These are phyloP conservation scores for Smithornis capensis DNA, from an alignment of 2,113 vertebrate genomes.

Conservation along the genomic window DNA sequence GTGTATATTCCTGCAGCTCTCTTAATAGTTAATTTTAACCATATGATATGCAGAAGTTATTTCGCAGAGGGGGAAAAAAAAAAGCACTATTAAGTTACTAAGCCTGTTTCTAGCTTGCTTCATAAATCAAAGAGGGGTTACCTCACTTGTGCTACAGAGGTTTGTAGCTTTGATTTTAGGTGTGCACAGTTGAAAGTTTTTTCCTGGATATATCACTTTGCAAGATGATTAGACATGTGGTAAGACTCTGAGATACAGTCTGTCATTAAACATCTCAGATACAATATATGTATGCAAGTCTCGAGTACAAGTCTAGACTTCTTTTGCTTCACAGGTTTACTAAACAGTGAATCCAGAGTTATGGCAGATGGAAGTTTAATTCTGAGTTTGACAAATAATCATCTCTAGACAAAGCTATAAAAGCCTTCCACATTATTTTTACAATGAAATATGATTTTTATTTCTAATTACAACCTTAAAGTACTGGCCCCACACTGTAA, in stretches of 20 bases:
- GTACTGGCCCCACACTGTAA: not conserved
- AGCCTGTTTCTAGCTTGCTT: not conserved
- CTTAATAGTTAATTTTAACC: conserved; percentile 37
- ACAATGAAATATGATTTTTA: not conserved
- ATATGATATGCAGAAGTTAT: not conserved
- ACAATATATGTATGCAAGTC: not conserved
- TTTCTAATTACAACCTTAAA: not conserved
- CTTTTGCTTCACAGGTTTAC: not conserved
- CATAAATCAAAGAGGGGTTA: not conserved
- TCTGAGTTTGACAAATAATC: not conserved
- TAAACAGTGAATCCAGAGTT: not conserved
- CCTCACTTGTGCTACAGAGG: not conserved
- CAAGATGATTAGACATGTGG: not conserved
- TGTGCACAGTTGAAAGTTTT: not conserved
- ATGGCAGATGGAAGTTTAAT: not conserved
- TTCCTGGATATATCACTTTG: not conserved
- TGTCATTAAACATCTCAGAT: not conserved
- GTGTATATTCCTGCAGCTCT: conserved; percentile 10
- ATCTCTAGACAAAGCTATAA: not conserved
- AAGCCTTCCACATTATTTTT: not conserved
- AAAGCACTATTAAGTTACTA: not conserved
- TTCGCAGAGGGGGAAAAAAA: not conserved
- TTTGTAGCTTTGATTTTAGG: not conserved
- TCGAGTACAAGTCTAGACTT: not conserved
- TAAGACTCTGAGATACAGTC: not conserved